These are phyloP conservation scores for Resseliella maxima DNA, from an alignment of 2,888 invertebrate species.

Conservation along the genomic window DNA sequence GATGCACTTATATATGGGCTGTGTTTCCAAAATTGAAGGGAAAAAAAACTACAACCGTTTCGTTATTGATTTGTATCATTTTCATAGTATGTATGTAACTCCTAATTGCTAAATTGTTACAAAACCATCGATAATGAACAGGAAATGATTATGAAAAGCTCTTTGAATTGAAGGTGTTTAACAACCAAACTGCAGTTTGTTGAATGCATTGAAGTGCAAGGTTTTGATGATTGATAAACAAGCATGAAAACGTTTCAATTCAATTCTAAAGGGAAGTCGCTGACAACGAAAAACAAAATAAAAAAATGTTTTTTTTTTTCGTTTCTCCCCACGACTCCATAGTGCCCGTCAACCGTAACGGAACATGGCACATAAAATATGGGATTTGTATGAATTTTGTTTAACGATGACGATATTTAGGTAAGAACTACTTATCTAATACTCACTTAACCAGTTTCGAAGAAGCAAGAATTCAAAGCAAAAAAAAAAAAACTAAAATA, in stretches of 20 bases:
- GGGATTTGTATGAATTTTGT: constrained; percentile 12
- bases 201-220: constrained; percentile 7
- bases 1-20: not conserved
- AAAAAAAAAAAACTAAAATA: no score
- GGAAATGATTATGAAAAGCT: constrained; percentile 17
- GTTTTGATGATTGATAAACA: not conserved
- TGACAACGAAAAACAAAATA: no score
- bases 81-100: constrained; percentile 37
- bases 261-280: not conserved
- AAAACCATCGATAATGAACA: constrained; percentile 22
- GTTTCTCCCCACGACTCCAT: not conserved
- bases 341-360: not conserved
- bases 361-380: not conserved
- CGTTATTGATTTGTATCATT: constrained; percentile 53
- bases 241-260: not conserved
- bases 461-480: not conserved
- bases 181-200: not conserved
- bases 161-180: not conserved
- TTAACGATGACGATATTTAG: constrained; percentile 8
- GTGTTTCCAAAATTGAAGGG: not conserved
- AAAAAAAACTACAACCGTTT: not conserved
- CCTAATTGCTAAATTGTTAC: constrained; percentile 36
- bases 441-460: constrained; percentile 9
- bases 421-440: constrained; percentile 22
- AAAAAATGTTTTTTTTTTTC: no score